These are phyloP conservation scores for Agapornis roseicollis DNA, from an alignment of 2,113 vertebrate genomes.

Conservation along the genomic window DNA sequence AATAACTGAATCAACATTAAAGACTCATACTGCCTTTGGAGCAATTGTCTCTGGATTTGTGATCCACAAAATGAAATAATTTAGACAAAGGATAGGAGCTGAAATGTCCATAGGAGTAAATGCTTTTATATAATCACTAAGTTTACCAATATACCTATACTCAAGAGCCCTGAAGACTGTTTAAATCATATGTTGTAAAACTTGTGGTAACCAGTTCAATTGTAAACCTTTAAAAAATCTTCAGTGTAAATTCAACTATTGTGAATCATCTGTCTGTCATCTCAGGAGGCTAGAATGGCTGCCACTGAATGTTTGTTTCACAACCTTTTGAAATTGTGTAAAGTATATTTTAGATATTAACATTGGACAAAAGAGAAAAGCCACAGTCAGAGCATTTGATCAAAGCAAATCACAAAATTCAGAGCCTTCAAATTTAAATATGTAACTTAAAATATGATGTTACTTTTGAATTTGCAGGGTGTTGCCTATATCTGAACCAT, in stretches of 20 bases:
- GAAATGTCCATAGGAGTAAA: neutral
- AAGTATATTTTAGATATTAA: neutral
- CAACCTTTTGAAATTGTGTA: neutral
- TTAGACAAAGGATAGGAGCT: neutral
- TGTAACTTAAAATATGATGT: neutral
- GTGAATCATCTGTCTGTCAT: neutral
- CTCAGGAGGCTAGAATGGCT: neutral
- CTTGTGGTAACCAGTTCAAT: neutral
- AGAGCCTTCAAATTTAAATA: slow-evolving; percentile 17
- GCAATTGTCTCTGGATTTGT: slow-evolving; percentile 15
- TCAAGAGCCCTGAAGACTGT: neutral
- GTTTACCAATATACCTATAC: neutral
- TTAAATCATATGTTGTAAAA: neutral
- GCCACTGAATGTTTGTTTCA: neutral
- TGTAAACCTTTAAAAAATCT: neutral
- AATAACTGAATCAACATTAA: slow-evolving; percentile 9
- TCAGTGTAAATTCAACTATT: neutral
- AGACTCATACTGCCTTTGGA: slow-evolving; percentile 4
- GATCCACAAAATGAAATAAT: neutral
- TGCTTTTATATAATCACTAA: neutral
- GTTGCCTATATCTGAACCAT: neutral
- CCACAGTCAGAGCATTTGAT: rapidly evolving
- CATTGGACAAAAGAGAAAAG: neutral
- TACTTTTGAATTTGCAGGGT: neutral
- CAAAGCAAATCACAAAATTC: neutral